Evolutionary conservation across 2,113 vertebrate genomes (phyloP), one percentile per base, ranked within the genome.

Genomic region (Numida meleagris): DNA sequence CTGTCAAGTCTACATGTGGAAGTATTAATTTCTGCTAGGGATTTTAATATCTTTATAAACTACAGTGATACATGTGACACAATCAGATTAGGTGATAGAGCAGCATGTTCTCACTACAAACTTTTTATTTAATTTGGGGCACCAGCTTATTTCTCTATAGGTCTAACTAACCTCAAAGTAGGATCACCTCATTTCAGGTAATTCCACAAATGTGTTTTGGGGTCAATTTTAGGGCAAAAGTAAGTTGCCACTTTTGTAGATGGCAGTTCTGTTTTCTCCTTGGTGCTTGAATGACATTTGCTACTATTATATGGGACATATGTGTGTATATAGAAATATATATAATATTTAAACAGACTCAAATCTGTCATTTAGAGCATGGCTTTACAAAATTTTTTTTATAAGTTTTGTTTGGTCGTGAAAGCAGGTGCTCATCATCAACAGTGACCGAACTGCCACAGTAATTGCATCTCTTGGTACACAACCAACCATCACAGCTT

Each of bases 161-260:
- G 34, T 38, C 24, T 68, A 74, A 43, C 8, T 29, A 48, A 5
- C 6, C 12, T 82, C 2, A 0, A 3, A 10, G 14, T 14, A 74
- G 10, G 4, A 48, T 43, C 14, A 36, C 29, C 40, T 50, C 59
- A 10, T 51, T 88, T 80, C 43, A 7, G 6, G 27, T 46, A 59
- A 43, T 65, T 65, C 34, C 24, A 25, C 14, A 61, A 9, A 33
- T 0, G 3, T 55, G 2, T 53, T 43, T 57, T 61, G 12, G 8
- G 16, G 18, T 57, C 21, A 65, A 16, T 10, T n/a, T 2, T 48
- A 29, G 23, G 29, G 14, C 3, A 85, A 79, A 89, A 80, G 51
- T 40, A 29, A 2, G 3, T 23, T 63, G 12, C 0, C 21, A 25
- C 2, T 43, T 2, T 68, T 46, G 8, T 14, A 73, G 15, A 6